Conservation (phyloP, 2,113 vertebrate genomes). For the Regulus satrapa region DNA sequence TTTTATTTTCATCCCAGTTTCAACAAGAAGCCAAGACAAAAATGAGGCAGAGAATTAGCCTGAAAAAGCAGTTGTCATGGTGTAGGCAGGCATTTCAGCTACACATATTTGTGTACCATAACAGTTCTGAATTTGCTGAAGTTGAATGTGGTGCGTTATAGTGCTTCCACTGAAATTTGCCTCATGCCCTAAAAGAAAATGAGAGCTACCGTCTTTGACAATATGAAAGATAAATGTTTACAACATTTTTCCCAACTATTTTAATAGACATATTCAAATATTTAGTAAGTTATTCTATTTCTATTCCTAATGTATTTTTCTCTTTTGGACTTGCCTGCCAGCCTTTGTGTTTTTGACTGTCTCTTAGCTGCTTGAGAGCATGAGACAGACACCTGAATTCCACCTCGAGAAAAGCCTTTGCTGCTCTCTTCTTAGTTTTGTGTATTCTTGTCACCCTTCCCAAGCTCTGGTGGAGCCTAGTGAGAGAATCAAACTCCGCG, state of each 20-base stretch:
- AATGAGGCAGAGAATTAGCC: not conserved
- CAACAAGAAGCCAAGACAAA: not conserved
- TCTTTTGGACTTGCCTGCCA: not conserved
- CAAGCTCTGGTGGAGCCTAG: not conserved
- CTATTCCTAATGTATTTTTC: not conserved
- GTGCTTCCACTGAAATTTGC: not conserved
- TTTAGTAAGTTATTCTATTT: not conserved
- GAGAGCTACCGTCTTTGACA: not conserved
- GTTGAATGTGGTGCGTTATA: rapidly evolving
- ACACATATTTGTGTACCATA: not conserved
- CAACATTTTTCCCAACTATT: not conserved
- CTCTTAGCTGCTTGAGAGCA: not conserved
- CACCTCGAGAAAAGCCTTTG: not conserved
- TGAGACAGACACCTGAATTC: not conserved
- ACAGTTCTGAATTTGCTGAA: not conserved
- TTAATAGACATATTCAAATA: not conserved
- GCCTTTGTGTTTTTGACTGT: not conserved
- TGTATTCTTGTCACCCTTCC: not conserved
- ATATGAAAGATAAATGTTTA: not conserved
- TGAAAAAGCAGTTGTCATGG: constrained; percentile 23
- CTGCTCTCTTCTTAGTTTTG: not conserved
- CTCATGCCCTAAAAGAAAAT: not conserved
- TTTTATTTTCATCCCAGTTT: constrained; percentile 11
- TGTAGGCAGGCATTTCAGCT: not conserved
- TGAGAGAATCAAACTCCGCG: not conserved